These are phyloP conservation scores for Seriola dumerili DNA, from an alignment of 2,113 vertebrate species.

Conservation along the genomic window DNA sequence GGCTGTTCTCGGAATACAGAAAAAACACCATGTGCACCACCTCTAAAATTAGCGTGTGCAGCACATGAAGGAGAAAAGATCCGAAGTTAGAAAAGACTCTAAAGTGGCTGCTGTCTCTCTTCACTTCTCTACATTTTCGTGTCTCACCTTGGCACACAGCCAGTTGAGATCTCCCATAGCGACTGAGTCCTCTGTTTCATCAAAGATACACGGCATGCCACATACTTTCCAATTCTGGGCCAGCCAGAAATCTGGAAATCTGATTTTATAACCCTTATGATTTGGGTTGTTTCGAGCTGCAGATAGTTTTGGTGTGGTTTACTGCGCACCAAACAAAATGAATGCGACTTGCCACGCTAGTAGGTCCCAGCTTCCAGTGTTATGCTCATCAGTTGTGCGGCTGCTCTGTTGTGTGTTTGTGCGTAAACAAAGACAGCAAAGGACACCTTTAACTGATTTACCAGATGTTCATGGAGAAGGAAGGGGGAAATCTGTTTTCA, in stretches of 20 bases:
- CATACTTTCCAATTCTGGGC: conserved; percentile 79
- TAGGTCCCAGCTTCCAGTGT: conserved; percentile 63
- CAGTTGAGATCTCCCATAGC: conserved; percentile 59
- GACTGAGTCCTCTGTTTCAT: conserved; percentile 69
- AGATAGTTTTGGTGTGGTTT: conserved; percentile 83
- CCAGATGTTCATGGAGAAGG: conserved; percentile 77
- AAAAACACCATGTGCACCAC: conserved; percentile 76
- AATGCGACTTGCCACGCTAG: conserved; percentile 61
- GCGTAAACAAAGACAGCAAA: conserved; percentile 75
- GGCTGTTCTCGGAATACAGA: conserved; percentile 81
- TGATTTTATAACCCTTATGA: conserved; percentile 80
- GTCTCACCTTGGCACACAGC: conserved; percentile 67
- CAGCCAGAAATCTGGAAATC: conserved; percentile 86
- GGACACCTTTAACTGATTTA: conserved; percentile 79
- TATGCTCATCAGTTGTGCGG: conserved; percentile 70
- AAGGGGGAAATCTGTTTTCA: conserved; percentile 66
- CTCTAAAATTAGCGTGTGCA: conserved; percentile 82
- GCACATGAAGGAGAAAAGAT: conserved; percentile 66
- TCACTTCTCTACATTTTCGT: conserved; percentile 65
- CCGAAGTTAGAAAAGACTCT: conserved; percentile 69
- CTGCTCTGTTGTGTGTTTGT: conserved; percentile 78
- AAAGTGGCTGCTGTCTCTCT: conserved; percentile 65
- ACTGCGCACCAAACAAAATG: conserved; percentile 65
- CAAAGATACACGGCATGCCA: conserved; percentile 76
- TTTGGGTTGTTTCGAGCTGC: conserved; percentile 80